Percentiles rank a stretch among this genome's conserved stretches.
Evolutionary conservation across 1,140 invertebrate species (phyloP).

Genomic region (Vanessa tameamea): DNA sequence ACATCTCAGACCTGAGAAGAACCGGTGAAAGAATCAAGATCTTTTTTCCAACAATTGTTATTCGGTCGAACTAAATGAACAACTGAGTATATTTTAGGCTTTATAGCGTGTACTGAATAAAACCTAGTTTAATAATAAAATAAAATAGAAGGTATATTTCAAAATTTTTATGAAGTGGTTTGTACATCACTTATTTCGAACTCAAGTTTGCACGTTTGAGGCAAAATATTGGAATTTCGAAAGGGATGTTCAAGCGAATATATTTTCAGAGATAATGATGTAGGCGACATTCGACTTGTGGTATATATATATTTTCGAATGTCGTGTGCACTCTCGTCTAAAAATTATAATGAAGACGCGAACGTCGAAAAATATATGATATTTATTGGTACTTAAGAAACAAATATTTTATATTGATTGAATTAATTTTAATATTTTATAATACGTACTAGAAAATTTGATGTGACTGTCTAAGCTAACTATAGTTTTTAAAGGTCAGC

Average conservation of each 20-base stretch:
- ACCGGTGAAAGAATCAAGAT: too few species aligned
- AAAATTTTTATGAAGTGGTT: neutral
- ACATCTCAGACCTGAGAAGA: too few species aligned
- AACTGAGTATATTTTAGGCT: too few species aligned
- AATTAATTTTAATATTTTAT: too few species aligned
- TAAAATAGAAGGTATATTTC: too few species aligned
- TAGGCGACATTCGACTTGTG: slow-evolving; percentile 4
- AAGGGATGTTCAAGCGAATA: slow-evolving; percentile 15
- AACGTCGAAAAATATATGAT: neutral
- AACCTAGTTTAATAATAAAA: too few species aligned
- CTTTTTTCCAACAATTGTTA: too few species aligned
- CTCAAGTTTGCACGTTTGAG: neutral
- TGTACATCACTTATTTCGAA: slow-evolving; percentile 2
- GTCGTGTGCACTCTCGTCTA: neutral
- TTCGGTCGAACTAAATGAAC: too few species aligned
- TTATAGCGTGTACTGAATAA: too few species aligned
- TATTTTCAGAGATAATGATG: slow-evolving; percentile 25
- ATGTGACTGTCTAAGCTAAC: too few species aligned
- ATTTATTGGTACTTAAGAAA: neutral
- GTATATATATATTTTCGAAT: neutral
- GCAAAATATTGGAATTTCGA: slow-evolving; percentile 10
- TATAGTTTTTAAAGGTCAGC: too few species aligned
- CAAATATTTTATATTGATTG: neutral
- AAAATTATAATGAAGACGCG: slow-evolving; percentile 9
- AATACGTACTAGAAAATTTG: too few species aligned